Conservation (phyloP, 2,888 invertebrate species). For the Stegana nigrithorax region DNA sequence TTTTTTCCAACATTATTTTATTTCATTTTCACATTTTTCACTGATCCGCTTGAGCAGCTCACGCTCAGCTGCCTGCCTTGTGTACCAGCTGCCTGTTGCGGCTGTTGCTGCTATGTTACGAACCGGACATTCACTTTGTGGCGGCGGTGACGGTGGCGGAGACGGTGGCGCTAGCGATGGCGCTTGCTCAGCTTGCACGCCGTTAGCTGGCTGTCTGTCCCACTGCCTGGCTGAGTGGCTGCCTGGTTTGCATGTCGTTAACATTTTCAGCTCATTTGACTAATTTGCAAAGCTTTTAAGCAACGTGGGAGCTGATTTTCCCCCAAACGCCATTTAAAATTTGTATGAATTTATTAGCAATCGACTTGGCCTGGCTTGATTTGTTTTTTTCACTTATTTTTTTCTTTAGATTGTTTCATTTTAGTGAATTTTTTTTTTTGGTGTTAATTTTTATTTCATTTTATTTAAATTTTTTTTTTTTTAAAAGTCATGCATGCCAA, state of each 20-base stretch:
- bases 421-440: background rate
- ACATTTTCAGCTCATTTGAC: conserved; percentile 28
- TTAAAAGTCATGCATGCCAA: too few relatives aligned
- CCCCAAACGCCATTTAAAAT: background rate
- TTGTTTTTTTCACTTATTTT: background rate
- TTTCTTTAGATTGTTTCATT: background rate
- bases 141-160: background rate
- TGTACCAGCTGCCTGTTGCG: background rate
- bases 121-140: conserved; percentile 15
- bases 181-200: background rate
- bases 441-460: background rate
- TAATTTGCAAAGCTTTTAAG: conserved; percentile 21
- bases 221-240: conserved; percentile 33
- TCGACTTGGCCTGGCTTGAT: too few relatives aligned
- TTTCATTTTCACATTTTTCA: background rate
- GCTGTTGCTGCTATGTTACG: background rate
- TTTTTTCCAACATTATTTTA: background rate
- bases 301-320: conserved; percentile 20
- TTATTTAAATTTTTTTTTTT: background rate
- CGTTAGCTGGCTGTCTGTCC: background rate
- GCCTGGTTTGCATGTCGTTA: conserved; percentile 25
- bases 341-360: background rate
- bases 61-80: background rate
- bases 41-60: conserved; percentile 4
- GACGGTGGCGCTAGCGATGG: background rate